Evolutionary conservation across 1,140 invertebrate species (phyloP).

Genomic region (Acromyrmex charruanus): DNA sequence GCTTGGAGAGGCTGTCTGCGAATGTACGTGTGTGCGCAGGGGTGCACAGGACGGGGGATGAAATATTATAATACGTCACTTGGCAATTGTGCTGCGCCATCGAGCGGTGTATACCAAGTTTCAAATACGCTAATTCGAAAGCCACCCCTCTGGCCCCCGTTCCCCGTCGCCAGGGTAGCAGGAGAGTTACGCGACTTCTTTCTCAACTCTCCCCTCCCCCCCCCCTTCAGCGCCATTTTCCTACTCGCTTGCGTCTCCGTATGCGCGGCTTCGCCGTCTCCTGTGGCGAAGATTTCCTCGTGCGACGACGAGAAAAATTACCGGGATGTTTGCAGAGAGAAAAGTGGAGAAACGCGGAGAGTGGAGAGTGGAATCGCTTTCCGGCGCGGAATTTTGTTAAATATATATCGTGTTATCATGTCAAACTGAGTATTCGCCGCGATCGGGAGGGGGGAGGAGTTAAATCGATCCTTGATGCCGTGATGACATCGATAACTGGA

Average conservation of each 20-base stretch:
- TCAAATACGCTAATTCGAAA: constrained; percentile 81
- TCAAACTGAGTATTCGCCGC: constrained; percentile 9
- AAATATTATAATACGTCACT: constrained; percentile 86
- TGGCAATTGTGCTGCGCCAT: constrained; percentile 85
- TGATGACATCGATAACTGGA: neutral
- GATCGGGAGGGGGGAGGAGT: neutral
- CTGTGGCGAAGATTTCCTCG: constrained; percentile 45
- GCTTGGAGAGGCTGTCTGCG: constrained; percentile 53
- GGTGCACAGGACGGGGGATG: constrained; percentile 77
- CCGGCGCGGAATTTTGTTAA: constrained; percentile 34
- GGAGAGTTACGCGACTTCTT: constrained; percentile 70
- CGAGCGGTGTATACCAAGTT: constrained; percentile 83
- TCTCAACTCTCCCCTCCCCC: constrained; percentile 26
- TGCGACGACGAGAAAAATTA: constrained; percentile 57
- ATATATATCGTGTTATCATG: neutral
- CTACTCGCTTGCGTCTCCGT: neutral
- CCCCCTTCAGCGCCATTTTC: neutral
- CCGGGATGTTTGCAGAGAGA: constrained; percentile 37
- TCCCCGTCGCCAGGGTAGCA: constrained; percentile 57
- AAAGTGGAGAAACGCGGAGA: constrained; percentile 6
- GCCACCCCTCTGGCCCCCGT: constrained; percentile 64
- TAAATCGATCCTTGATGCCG: constrained; percentile 24
- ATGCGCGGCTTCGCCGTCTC: constrained; percentile 19
- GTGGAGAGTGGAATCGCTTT: neutral
- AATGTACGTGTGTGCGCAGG: constrained; percentile 38